These are phyloP conservation scores for Poecilia velifera DNA, from an alignment of 2,797 vertebrate species.

Conservation along the genomic window DNA sequence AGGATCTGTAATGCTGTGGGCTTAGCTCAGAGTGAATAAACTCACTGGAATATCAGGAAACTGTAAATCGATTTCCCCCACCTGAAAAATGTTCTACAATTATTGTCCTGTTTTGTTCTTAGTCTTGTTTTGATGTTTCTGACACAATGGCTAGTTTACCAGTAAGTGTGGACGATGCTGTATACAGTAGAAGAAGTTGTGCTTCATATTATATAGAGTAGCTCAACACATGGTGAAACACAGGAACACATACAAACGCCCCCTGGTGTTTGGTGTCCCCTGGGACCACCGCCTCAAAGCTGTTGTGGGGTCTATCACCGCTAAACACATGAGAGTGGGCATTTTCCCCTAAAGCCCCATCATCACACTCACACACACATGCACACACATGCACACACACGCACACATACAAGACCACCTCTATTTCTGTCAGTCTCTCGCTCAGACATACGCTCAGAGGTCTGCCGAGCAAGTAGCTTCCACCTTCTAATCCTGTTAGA, in stretches of 20 bases:
- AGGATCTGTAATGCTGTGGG: not conserved
- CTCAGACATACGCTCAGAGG: constrained; percentile 50
- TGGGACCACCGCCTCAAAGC: constrained; percentile 46
- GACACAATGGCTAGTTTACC: not conserved
- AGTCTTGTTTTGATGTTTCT: not conserved
- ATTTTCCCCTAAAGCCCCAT: constrained; percentile 28
- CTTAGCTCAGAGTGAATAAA: not conserved
- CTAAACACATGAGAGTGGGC: constrained; percentile 30
- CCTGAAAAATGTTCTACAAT: not conserved
- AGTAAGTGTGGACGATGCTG: not conserved
- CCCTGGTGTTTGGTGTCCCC: constrained; percentile 50
- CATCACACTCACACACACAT: constrained; percentile 26
- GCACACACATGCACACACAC: constrained; percentile 18
- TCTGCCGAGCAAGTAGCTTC: constrained; percentile 67
- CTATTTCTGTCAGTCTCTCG: constrained; percentile 23
- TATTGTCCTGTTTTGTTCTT: not conserved
- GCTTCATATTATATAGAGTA: not conserved
- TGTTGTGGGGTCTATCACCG: constrained; percentile 54
- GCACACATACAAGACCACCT: constrained; percentile 40
- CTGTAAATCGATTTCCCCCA: not conserved
- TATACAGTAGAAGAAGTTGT: not conserved
- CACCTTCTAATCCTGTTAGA: constrained; percentile 83
- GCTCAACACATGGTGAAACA: constrained; percentile 52
- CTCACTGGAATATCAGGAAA: not conserved
- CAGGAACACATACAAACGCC: constrained; percentile 34